Percentiles rank a stretch among this genome's conserved stretches.
These are phyloP conservation scores for Scrobipalpa atriplicella DNA, from an alignment of 2,888 invertebrate genomes.

Conservation along the genomic window DNA sequence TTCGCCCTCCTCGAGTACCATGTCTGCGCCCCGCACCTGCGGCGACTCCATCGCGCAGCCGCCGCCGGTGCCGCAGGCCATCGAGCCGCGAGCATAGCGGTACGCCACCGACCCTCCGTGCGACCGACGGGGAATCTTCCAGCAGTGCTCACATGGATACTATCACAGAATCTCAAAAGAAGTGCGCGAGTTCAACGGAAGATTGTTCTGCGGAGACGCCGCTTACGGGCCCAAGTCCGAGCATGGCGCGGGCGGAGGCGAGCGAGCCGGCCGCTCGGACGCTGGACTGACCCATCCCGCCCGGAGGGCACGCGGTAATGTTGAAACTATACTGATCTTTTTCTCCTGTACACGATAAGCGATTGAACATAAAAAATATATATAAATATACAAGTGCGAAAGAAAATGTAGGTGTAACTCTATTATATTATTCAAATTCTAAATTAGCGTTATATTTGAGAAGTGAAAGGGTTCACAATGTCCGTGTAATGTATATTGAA, in stretches of 20 bases:
- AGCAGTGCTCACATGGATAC: conserved; percentile 31
- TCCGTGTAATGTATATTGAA: neutral
- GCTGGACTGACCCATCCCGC: conserved; percentile 7
- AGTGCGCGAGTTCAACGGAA: conserved; percentile 31
- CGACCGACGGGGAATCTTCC: conserved; percentile 35
- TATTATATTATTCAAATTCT: conserved; percentile 16
- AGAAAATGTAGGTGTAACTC: conserved; percentile 1
- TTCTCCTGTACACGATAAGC: conserved; percentile 37
- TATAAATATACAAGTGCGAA: conserved; percentile 17
- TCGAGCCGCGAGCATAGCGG: conserved; percentile 48
- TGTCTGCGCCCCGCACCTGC: conserved; percentile 33
- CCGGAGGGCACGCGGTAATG: conserved; percentile 26
- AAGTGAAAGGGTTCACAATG: conserved; percentile 11
- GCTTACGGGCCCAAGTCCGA: conserved; percentile 46
- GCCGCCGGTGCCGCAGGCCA: conserved; percentile 31
- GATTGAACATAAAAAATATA: conserved; percentile 9
- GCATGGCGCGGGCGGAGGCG: conserved; percentile 35
- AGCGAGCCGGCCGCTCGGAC: conserved; percentile 28
- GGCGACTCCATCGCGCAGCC: conserved; percentile 34
- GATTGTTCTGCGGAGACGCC: conserved; percentile 22
- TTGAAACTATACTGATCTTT: conserved; percentile 39
- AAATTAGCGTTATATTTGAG: conserved; percentile 15
- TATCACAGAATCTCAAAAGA: conserved; percentile 32
- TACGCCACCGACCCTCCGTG: conserved; percentile 40
- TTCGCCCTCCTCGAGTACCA: conserved; percentile 35